Percentiles rank a stretch among this genome's conserved stretches.
These are phyloP conservation scores for Zaprionus davidi DNA, from an alignment of 1,140 invertebrate species.

Conservation along the genomic window DNA sequence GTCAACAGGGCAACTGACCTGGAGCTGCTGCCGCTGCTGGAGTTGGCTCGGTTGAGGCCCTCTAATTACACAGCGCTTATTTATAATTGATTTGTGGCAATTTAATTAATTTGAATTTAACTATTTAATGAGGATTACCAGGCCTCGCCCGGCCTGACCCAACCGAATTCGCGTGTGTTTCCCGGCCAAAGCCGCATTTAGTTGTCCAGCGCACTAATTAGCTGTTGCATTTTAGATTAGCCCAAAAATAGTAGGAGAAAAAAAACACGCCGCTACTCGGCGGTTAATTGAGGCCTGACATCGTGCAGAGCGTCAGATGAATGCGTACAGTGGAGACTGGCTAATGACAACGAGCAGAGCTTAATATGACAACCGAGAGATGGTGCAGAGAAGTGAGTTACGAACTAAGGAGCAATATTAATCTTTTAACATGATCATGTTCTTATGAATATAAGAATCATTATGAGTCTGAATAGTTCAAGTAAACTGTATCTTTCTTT, in stretches of 20 bases:
- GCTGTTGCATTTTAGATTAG: conserved; percentile 80
- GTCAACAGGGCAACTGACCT: conserved; percentile 21
- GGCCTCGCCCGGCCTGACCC: conserved; percentile 21
- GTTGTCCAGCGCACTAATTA: conserved; percentile 70
- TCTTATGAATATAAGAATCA: too few relatives aligned
- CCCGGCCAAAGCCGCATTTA: conserved; percentile 74
- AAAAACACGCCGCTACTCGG: conserved; percentile 5
- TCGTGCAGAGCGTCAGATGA: conserved; percentile 16
- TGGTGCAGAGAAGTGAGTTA: background rate
- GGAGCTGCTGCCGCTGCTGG: conserved; percentile 17
- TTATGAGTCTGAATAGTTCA: too few relatives aligned
- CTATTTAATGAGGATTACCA: conserved; percentile 81
- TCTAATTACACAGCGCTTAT: conserved; percentile 80
- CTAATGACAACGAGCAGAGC: background rate
- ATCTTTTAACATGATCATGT: background rate
- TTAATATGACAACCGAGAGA: background rate
- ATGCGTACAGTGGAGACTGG: background rate
- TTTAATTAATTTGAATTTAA: conserved; percentile 83
- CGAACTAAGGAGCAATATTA: background rate
- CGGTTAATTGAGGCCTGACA: conserved; percentile 54
- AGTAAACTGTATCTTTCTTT: too few relatives aligned
- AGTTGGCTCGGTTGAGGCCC: conserved; percentile 59
- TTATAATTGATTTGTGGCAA: conserved; percentile 82
- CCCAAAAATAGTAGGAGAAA: conserved; percentile 16
- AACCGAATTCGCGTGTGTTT: conserved; percentile 49